A percentile compares a stretch with the other conserved stretches of the same genome.
phyloP scores from a whole-genome alignment of 2,888 invertebrate genomes.

The Malthinus seriepunctatus region DNA sequence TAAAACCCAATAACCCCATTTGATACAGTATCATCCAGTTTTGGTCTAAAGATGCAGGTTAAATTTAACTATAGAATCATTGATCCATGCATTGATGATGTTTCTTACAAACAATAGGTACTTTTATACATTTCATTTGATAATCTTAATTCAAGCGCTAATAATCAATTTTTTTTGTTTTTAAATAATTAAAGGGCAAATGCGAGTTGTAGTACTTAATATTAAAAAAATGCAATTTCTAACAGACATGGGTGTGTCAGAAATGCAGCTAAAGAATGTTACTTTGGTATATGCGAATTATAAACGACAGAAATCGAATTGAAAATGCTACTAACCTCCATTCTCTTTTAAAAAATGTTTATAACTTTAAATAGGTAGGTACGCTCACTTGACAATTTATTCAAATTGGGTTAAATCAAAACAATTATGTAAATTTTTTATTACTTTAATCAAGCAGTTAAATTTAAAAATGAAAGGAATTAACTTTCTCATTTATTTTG shows the following conservation, averaged over 20 bases:
- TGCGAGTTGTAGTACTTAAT: neutral
- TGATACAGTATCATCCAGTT: too few relatives aligned
- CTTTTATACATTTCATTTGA: too few relatives aligned
- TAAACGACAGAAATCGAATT: constrained; percentile 9
- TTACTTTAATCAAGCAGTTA: neutral
- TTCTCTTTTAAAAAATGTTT: constrained; percentile 8
- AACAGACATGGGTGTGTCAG: constrained; percentile 18
- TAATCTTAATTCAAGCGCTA: too few relatives aligned
- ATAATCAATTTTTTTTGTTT: too few relatives aligned
- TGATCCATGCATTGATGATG: too few relatives aligned
- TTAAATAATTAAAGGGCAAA: too few relatives aligned
- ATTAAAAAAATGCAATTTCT: constrained; percentile 11
- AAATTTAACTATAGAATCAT: too few relatives aligned
- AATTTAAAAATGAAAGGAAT: constrained; percentile 4
- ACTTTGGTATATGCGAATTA: constrained; percentile 6
- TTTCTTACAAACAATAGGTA: too few relatives aligned
- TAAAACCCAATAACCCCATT: too few relatives aligned
- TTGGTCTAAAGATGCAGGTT: too few relatives aligned
- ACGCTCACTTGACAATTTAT: neutral
- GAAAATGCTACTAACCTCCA: constrained; percentile 14
- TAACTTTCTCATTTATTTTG: constrained; percentile 7
- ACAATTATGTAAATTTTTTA: constrained; percentile 1
- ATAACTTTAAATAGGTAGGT: constrained; percentile 6
- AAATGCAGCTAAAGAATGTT: constrained; percentile 15
- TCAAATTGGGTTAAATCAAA: neutral